Percentiles rank a stretch among this genome's conserved stretches.
These are phyloP conservation scores for Sternotherus odoratus DNA, from an alignment of 2,797 vertebrate species.

Conservation along the genomic window DNA sequence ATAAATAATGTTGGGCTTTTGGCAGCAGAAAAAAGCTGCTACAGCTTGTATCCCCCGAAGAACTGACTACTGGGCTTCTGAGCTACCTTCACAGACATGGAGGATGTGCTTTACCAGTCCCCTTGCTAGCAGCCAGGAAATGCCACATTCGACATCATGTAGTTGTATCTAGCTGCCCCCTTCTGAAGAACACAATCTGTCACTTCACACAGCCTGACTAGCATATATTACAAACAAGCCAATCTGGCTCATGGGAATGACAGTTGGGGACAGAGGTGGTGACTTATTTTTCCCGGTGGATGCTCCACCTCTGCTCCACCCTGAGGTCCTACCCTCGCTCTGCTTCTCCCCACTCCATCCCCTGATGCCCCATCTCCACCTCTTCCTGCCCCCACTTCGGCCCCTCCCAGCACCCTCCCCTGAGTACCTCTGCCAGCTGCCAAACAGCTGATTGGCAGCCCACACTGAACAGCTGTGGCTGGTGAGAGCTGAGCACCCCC, in stretches of 20 bases:
- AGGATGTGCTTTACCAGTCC: neutral
- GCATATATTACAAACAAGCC: no score
- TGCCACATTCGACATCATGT: neutral
- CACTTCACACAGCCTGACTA: neutral
- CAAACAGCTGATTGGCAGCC: no score
- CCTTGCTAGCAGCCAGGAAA: neutral
- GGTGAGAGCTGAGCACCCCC: no score
- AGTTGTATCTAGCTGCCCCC: neutral
- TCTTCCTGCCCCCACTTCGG: no score
- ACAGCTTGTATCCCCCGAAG: neutral
- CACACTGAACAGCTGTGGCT: no score
- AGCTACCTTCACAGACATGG: neutral
- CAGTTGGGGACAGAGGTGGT: neutral
- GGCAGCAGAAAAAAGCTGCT: neutral
- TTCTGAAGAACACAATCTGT: neutral
- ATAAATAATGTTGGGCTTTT: neutral
- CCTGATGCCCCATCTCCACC: no score
- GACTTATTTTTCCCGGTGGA: no score
- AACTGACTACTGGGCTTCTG: neutral
- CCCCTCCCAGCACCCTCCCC: no score
- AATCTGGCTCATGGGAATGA: neutral
- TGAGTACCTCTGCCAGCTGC: no score
- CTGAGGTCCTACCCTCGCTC: no score
- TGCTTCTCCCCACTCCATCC: no score
- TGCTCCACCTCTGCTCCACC: no score